Evolutionary conservation across 2,113 vertebrate genomes (phyloP), one percentile per base, ranked within the genome.

Genomic region (Tiliqua scincoides): DNA sequence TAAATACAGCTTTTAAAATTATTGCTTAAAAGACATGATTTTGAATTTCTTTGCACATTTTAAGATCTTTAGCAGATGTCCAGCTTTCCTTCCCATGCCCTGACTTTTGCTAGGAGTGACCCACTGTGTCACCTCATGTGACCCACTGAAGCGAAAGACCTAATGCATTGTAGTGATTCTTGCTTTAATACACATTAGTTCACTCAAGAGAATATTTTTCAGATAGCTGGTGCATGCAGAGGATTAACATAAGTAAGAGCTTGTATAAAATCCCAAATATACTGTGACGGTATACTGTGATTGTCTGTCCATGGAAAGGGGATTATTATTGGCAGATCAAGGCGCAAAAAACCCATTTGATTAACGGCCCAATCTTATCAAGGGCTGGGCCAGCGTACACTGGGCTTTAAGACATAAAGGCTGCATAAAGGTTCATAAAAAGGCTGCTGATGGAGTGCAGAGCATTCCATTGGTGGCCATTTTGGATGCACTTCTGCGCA

Each of bases 301-400:
- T 32, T 80, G 18, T 40, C 20, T 1, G 3, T 15, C 30, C 52
- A 81, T 32, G 75, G 48, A 57, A 85, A 79, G 48, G 59, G 0
- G 6, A 3, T 74, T 32, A 84, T 70, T 76, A 84, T 77, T 88
- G 63, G 61, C 89, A 88, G 88, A 43, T 25, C 52, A 67, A 62
- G 82, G 30, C 20, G 35, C 10, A 75, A 63, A 63, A 32, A 62
- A 20, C 75, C 6, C 23, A 76, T 67, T 37, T 68, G n/a, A 48
- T 5, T 74, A 35, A 83, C 84, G 43, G 43, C 43, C 43, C 43
- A 48, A 48, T 48, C 43, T 8, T 48, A 48, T 48, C 43, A 5
- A 48, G 4, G 43, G 8, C 43, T 48, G 43, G 8, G 43, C 43
- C 43, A 8, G 43, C 43, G 43, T 8, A 48, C 8, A 8, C 43